These are phyloP conservation scores for human DNA, from an alignment of 2,113 vertebrate genomes.

Conservation along the genomic window DNA sequence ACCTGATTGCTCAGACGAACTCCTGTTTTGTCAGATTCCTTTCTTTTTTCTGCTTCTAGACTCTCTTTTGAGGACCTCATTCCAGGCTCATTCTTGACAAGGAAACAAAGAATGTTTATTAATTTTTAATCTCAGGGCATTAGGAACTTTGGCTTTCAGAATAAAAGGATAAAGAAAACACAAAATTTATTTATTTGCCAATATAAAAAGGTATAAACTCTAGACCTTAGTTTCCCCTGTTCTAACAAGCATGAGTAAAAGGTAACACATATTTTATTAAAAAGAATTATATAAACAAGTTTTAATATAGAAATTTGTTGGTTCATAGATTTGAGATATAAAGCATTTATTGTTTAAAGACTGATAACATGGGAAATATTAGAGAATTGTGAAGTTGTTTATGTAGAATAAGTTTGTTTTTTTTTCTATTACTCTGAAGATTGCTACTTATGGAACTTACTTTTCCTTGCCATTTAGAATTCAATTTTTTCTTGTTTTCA, in stretches of 20 bases:
- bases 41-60: conserved; percentile 66
- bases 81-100: conserved; percentile 70
- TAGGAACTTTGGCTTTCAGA: background rate
- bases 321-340: background rate
- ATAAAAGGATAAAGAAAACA: background rate
- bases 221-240: background rate
- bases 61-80: conserved; percentile 68
- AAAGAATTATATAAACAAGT: background rate
- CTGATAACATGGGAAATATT: background rate
- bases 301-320: background rate
- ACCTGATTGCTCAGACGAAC: conserved; percentile 66
- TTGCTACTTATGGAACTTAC: background rate
- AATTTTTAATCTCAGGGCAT: conserved; percentile 22
- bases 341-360: conserved; percentile 1
- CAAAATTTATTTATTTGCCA: background rate
- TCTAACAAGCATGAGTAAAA: background rate
- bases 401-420: background rate
- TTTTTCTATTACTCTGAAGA: background rate
- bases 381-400: background rate
- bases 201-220: background rate
- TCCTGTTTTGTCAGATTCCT: conserved; percentile 61
- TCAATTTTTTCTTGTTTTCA: background rate
- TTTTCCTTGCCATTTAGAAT: background rate
- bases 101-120: conserved; percentile 66
- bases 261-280: background rate